Evolutionary conservation across 2,113 vertebrate species (phyloP).

Genomic region (Tretioscincus oriximinensis): DNA sequence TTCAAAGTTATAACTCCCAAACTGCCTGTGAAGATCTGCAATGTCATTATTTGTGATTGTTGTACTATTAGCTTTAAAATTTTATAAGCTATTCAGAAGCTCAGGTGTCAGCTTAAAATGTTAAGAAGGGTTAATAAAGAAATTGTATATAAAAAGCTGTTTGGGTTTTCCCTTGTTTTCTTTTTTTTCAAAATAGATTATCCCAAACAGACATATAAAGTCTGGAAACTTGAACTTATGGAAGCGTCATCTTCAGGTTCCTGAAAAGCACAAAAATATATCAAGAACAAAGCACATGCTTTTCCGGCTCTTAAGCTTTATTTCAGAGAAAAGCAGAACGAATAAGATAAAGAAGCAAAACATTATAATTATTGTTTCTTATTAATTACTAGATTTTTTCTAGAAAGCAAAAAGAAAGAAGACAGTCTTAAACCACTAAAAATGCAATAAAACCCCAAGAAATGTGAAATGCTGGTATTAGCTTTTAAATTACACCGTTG

Average conservation of each 20-base stretch:
- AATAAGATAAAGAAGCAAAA: conserved; percentile 16
- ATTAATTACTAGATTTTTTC: not conserved
- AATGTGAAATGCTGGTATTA: no score
- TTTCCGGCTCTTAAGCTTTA: not conserved
- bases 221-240: conserved; percentile 26
- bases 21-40: conserved; percentile 66
- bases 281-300: conserved; percentile 58
- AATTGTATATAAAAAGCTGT: conserved; percentile 69
- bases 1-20: conserved; percentile 65
- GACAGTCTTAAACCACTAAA: not conserved
- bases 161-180: not conserved
- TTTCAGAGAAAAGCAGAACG: conserved; percentile 27
- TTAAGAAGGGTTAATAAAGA: conserved; percentile 65
- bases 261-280: conserved; percentile 43
- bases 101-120: conserved; percentile 69
- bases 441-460: not conserved
- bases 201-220: conserved; percentile 62
- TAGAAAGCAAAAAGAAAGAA: no score
- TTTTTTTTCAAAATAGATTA: conserved; percentile 42
- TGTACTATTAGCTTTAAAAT: conserved; percentile 70
- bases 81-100: conserved; percentile 66
- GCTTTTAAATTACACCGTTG: no score
- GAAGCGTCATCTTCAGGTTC: conserved; percentile 61
- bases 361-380: not conserved
- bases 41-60: conserved; percentile 67